Percentiles rank a stretch among this genome's conserved stretches.
Evolutionary conservation across 2,888 invertebrate genomes (phyloP).

Genomic region (Tipula helvola): DNA sequence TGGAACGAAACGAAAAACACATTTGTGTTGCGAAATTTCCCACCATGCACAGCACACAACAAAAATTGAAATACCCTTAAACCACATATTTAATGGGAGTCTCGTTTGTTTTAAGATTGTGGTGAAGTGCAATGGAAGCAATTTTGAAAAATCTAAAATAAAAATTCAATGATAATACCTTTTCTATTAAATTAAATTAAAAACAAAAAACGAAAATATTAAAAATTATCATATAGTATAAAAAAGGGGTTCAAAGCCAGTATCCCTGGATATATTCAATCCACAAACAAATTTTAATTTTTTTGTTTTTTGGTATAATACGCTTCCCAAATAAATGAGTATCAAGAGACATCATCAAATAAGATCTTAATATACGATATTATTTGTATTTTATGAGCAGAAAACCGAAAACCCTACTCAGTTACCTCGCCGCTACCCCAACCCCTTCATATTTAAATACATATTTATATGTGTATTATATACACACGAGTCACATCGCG

Average conservation of each 20-base stretch:
- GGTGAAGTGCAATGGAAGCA: not conserved
- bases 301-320: not conserved
- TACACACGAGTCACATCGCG: not conserved
- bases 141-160: not conserved
- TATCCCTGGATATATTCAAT: not conserved
- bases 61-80: not conserved
- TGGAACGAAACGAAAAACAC: not conserved
- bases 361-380: constrained; percentile 9
- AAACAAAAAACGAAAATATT: not conserved
- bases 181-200: not conserved
- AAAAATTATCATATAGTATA: not conserved
- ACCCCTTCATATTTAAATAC: not conserved
- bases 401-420: not conserved
- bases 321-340: constrained; percentile 7
- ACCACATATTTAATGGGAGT: not conserved
- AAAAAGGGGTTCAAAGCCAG: not conserved
- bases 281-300: not conserved
- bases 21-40: not conserved
- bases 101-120: not conserved
- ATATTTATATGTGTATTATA: not conserved
- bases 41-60: not conserved
- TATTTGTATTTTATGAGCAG: not conserved
- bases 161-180: constrained; percentile 4
- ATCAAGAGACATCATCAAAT: constrained; percentile 10
- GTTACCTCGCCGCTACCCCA: not conserved